Evolutionary conservation across 2,888 invertebrate genomes (phyloP).

Genomic region (Amphipoea lucens): DNA sequence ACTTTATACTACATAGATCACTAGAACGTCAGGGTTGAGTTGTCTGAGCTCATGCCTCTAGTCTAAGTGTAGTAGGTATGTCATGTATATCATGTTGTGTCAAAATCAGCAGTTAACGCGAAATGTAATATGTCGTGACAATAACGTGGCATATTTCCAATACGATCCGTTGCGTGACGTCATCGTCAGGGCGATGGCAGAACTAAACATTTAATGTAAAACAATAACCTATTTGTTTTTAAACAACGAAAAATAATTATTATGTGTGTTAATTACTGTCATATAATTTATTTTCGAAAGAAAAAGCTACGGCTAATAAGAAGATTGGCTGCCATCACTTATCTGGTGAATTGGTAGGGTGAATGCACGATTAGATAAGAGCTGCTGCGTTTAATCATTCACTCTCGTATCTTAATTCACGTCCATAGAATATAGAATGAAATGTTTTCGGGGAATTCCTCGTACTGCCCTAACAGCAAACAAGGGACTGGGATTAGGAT

Average conservation of each 20-base stretch:
- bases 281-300: neutral
- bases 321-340: conserved; percentile 4
- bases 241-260: neutral
- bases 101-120: conserved; percentile 42
- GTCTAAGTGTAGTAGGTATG: neutral
- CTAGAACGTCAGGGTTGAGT: conserved; percentile 8
- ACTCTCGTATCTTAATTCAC: neutral
- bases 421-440: neutral
- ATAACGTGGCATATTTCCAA: conserved; percentile 55
- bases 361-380: conserved; percentile 17
- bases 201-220: conserved; percentile 23
- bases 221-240: conserved; percentile 19
- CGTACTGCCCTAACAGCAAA: neutral
- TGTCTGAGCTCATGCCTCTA: conserved; percentile 11
- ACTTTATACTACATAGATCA: neutral
- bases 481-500: neutral
- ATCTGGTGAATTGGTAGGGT: conserved; percentile 7
- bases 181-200: conserved; percentile 37
- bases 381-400: conserved; percentile 9
- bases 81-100: conserved; percentile 38
- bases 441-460: neutral
- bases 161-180: conserved; percentile 19
- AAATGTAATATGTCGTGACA: conserved; percentile 47
- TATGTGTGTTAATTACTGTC: neutral
- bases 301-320: neutral